Conservation (phyloP, 2,113 vertebrate species). For the Leptosomus discolor region DNA sequence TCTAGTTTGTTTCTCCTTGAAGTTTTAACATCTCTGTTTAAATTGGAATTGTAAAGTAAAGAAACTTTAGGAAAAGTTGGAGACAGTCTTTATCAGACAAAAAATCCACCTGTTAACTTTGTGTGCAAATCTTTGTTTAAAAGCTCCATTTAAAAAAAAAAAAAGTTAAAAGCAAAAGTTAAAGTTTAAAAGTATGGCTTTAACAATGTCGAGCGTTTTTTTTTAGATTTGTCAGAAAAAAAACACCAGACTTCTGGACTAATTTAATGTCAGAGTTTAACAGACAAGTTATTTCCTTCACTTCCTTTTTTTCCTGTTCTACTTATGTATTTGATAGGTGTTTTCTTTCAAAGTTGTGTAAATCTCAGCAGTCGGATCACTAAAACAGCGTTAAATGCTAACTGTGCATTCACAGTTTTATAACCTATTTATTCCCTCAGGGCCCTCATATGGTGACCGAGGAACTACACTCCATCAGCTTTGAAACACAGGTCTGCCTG, state of each 20-base stretch:
- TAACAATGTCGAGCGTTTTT: background rate
- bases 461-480: conserved; percentile 92
- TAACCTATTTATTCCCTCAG: conserved; percentile 59
- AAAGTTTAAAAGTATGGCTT: background rate
- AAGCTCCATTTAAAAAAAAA: background rate
- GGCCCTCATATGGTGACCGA: conserved; percentile 92
- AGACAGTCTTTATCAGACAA: background rate
- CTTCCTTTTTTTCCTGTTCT: background rate
- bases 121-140: background rate
- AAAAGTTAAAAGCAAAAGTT: background rate
- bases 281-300: background rate
- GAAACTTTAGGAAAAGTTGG: background rate
- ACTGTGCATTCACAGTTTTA: background rate
- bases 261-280: background rate
- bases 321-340: accelerated
- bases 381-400: background rate
- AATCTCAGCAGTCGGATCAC: background rate
- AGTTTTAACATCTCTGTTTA: background rate
- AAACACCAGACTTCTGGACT: background rate
- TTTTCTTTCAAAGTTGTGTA: background rate
- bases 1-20: background rate
- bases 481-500: conserved; percentile 90
- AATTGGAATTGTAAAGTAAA: background rate
- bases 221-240: background rate
- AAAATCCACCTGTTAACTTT: background rate